These are phyloP conservation scores for Xylocopa sonorina DNA, from an alignment of 1,140 invertebrate species.

Conservation along the genomic window DNA sequence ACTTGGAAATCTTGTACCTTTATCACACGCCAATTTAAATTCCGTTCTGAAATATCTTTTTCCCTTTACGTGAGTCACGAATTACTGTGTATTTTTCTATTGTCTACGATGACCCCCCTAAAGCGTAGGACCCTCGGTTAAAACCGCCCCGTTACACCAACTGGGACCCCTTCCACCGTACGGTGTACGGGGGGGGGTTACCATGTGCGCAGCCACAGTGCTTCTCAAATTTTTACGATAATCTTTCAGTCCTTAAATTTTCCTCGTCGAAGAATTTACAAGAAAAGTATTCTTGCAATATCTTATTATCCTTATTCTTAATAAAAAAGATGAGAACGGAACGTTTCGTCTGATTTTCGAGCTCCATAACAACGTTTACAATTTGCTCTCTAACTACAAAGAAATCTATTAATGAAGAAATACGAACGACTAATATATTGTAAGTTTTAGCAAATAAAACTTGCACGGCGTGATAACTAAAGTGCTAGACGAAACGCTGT, in stretches of 20 bases:
- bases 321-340: too few species aligned
- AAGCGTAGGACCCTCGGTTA: conserved; percentile 49
- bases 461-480: background rate
- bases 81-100: conserved; percentile 54
- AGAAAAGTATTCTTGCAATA: too few species aligned
- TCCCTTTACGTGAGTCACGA: conserved; percentile 54
- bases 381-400: too few species aligned
- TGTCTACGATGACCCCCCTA: conserved; percentile 37
- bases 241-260: background rate
- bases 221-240: conserved; percentile 31
- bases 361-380: too few species aligned
- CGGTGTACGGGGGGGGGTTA: conserved; percentile 37
- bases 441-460: background rate
- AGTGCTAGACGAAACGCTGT: background rate
- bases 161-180: conserved; percentile 15
- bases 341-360: too few species aligned
- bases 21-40: background rate
- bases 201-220: conserved; percentile 50
- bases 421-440: background rate
- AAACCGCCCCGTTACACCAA: conserved; percentile 18
- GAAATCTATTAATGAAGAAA: background rate
- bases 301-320: background rate
- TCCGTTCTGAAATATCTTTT: conserved; percentile 18
- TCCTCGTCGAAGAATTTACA: too few species aligned
- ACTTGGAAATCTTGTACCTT: too few species aligned